phyloP scores from a whole-genome alignment of 2,797 vertebrate species.

The Miichthys miiuy region DNA sequence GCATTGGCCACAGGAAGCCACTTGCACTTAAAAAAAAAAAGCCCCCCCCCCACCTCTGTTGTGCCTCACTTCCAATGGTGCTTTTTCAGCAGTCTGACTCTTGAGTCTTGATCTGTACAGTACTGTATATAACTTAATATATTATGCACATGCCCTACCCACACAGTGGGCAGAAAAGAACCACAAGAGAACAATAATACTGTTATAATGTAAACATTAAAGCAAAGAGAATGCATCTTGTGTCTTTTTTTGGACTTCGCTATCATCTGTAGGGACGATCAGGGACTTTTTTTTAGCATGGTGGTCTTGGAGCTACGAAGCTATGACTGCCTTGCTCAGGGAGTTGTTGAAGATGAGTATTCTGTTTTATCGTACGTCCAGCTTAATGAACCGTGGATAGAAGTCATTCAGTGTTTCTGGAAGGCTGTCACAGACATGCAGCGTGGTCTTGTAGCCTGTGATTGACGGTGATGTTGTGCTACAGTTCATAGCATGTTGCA shows the following conservation, averaged over 20 bases:
- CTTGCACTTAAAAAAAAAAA: constrained; percentile 66
- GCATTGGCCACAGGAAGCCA: constrained; percentile 78
- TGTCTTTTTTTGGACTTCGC: neutral
- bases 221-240: constrained; percentile 50
- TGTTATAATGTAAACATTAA: constrained; percentile 87
- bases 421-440: no score
- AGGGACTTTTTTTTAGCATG: no score
- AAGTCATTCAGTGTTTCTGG: no score
- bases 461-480: no score
- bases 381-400: no score
- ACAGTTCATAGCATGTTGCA: no score
- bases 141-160: constrained; percentile 93
- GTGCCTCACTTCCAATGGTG: constrained; percentile 92
- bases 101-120: constrained; percentile 83
- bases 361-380: no score
- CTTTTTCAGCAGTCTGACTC: constrained; percentile 86
- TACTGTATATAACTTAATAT: constrained; percentile 91
- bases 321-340: no score
- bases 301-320: no score
- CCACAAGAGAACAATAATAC: constrained; percentile 84
- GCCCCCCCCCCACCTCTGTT: constrained; percentile 76
- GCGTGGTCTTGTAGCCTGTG: no score
- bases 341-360: no score
- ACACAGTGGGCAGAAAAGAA: constrained; percentile 88
- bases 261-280: no score